A percentile compares a stretch with the other conserved stretches of the same genome.
phyloP scores from a whole-genome alignment of 2,113 vertebrate genomes.

The Melierax canorus region DNA sequence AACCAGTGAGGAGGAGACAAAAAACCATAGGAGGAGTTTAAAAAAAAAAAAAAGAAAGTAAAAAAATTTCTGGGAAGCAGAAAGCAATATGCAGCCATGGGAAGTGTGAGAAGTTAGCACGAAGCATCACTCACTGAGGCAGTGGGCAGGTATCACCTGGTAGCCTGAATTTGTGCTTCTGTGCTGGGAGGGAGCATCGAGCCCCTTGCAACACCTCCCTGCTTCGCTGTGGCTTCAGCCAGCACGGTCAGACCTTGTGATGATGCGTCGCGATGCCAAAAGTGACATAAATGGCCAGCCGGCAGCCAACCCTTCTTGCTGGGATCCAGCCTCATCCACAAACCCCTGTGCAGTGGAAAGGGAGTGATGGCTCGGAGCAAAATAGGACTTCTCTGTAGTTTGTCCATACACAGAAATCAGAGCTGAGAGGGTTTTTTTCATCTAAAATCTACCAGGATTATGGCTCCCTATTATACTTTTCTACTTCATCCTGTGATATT shows the following conservation, averaged over 20 bases:
- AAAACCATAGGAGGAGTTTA: neutral
- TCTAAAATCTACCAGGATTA: neutral
- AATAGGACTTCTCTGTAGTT: neutral
- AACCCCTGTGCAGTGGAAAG: neutral
- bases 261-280: rapidly evolving
- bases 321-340: neutral
- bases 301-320: neutral
- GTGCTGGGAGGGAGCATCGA: neutral
- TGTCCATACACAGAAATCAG: neutral
- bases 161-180: neutral
- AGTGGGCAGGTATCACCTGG: neutral
- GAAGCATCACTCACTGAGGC: neutral
- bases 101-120: neutral
- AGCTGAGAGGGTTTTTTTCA: no score
- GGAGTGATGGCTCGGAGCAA: rapidly evolving
- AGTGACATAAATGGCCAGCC: neutral
- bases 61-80: neutral
- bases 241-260: neutral
- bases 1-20: neutral
- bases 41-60: neutral
- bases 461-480: neutral
- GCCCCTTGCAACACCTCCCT: neutral
- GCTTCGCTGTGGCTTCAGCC: neutral
- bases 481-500: neutral
- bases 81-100: neutral